Percentiles rank a stretch among this genome's conserved stretches.
These are phyloP conservation scores for Leucozona laternaria DNA, from an alignment of 2,888 invertebrate species.

Conservation along the genomic window DNA sequence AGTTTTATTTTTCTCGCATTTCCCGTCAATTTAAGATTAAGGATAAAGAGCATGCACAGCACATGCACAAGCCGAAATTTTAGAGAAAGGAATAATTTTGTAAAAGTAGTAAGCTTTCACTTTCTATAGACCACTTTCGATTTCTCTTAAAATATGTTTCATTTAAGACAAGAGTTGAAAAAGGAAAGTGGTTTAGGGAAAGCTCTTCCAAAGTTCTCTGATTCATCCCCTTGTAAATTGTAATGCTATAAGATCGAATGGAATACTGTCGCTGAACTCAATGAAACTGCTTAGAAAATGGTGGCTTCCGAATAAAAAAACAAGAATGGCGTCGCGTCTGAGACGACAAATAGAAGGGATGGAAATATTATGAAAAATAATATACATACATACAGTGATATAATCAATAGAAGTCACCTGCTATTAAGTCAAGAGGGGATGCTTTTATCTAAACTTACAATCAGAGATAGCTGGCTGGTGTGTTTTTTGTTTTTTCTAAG, in stretches of 20 bases:
- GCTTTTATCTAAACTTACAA: too few relatives aligned
- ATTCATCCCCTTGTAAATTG: neutral
- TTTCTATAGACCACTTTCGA: conserved; percentile 29
- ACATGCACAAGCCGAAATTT: neutral
- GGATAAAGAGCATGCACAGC: neutral
- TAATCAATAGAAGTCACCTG: neutral
- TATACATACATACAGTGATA: neutral
- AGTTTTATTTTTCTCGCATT: neutral
- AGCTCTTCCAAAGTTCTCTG: neutral
- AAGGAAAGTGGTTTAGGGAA: conserved; percentile 58
- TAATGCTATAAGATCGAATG: too few relatives aligned
- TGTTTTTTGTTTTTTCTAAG: too few relatives aligned
- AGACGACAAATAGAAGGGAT: conserved; percentile 30
- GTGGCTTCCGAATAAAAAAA: conserved; percentile 62
- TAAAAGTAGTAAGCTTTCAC: conserved; percentile 44
- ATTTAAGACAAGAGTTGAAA: neutral
- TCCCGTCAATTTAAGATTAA: neutral
- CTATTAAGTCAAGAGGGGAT: too few relatives aligned
- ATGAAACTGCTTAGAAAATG: conserved; percentile 58
- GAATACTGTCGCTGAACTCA: conserved; percentile 13
- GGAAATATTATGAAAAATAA: neutral
- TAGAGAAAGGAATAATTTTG: neutral
- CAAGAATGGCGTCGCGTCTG: conserved; percentile 68
- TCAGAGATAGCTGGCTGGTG: too few relatives aligned
- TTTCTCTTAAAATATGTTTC: conserved; percentile 63